Percentiles rank a stretch among this genome's conserved stretches.
Conservation (phyloP, 2,797 vertebrate species). For the Adrianichthys oophorus region DNA sequence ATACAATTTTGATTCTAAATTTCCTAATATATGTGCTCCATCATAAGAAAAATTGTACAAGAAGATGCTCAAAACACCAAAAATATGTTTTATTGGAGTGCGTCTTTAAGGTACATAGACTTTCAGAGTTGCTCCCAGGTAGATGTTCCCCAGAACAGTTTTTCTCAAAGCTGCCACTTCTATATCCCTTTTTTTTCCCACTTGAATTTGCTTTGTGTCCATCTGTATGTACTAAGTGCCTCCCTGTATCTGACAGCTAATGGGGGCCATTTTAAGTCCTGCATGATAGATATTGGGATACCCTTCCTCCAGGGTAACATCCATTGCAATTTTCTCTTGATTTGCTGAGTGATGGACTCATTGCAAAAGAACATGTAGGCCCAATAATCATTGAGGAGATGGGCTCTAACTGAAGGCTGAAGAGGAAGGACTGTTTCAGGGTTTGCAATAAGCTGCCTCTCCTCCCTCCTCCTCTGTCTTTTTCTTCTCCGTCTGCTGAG, state of each 20-base stretch:
- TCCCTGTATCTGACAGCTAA: conserved; percentile 58
- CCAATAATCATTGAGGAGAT: conserved; percentile 69
- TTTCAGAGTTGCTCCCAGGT: no score
- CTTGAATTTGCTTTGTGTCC: conserved; percentile 54
- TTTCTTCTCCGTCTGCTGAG: conserved; percentile 50
- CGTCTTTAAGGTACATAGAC: no score
- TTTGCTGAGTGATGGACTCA: conserved; percentile 67
- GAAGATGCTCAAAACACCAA: no score
- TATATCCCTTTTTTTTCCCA: conserved; percentile 44
- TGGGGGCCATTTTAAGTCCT: conserved; percentile 56
- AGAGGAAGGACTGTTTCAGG: conserved; percentile 56
- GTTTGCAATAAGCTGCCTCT: conserved; percentile 51
- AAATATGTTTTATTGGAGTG: no score
- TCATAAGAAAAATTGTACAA: no score
- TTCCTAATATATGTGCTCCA: no score
- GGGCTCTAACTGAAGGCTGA: conserved; percentile 60
- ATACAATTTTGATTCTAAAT: no score
- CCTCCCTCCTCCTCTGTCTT: conserved; percentile 16
- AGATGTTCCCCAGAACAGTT: conserved; percentile 1
- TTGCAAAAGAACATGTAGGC: conserved; percentile 54
- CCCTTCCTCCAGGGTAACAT: conserved; percentile 69
- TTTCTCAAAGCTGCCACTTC: conserved; percentile 12
- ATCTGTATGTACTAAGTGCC: conserved; percentile 47
- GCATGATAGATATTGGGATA: conserved; percentile 61
- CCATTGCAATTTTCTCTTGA: conserved; percentile 68